Evolutionary conservation across 1,140 invertebrate species (phyloP).

Genomic region (Ericerus pela): DNA sequence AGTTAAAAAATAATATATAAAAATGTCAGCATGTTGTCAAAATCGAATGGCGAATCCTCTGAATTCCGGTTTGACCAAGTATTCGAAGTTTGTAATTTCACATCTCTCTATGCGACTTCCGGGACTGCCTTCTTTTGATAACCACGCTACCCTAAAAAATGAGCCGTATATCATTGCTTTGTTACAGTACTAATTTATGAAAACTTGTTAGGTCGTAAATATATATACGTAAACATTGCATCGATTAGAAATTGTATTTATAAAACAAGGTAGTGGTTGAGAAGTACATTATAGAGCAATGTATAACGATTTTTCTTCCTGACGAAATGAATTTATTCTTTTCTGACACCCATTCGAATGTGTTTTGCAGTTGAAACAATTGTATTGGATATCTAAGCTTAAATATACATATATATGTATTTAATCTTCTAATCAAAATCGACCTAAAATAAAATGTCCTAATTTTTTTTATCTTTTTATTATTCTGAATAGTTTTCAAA

Average conservation of each 20-base stretch:
- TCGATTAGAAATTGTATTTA: background rate
- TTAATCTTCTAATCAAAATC: too few relatives aligned
- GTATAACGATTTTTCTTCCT: background rate
- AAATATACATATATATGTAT: too few relatives aligned
- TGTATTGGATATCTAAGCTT: too few relatives aligned
- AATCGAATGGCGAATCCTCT: slow-evolving; percentile 69
- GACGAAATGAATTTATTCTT: too few relatives aligned
- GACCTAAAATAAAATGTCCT: too few relatives aligned
- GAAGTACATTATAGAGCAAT: background rate
- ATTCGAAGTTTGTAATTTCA: slow-evolving; percentile 65
- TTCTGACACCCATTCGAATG: too few relatives aligned
- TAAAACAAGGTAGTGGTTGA: background rate
- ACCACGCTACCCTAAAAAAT: slow-evolving; percentile 57
- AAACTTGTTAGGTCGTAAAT: background rate
- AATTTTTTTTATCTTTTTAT: too few relatives aligned
- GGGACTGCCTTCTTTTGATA: slow-evolving; percentile 66
- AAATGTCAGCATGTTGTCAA: too few relatives aligned
- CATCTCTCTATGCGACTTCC: slow-evolving; percentile 67
- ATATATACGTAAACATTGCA: background rate
- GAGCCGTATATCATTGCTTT: too few relatives aligned
- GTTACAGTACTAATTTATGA: background rate
- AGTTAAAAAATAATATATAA: too few relatives aligned
- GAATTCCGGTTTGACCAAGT: slow-evolving; percentile 58
- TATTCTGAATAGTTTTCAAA: too few relatives aligned
- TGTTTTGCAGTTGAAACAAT: too few relatives aligned